Conservation (phyloP, 1,140 invertebrate species). For the Panonychus citri region DNA sequence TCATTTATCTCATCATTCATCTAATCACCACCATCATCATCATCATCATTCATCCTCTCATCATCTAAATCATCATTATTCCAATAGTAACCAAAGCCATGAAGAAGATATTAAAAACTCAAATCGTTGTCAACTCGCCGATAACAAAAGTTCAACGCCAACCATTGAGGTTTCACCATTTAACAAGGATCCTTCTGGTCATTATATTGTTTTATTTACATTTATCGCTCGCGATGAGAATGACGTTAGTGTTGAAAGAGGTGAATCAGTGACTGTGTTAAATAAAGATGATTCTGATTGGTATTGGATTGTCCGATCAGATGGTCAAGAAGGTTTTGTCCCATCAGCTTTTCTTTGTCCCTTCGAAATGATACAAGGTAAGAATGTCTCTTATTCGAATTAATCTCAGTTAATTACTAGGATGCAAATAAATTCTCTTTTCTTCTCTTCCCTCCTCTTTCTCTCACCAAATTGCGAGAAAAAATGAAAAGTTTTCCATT, state of each 20-base stretch:
- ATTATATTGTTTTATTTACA: slow-evolving; percentile 80
- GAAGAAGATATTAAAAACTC: no score
- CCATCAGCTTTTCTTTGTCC: slow-evolving; percentile 84
- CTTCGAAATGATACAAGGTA: slow-evolving; percentile 38
- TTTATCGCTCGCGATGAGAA: slow-evolving; percentile 80
- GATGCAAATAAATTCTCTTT: no score
- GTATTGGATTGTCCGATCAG: slow-evolving; percentile 78
- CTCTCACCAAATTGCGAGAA: no score
- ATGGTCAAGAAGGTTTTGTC: slow-evolving; percentile 83
- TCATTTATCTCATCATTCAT: no score
- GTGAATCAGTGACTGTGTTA: slow-evolving; percentile 77
- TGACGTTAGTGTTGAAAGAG: slow-evolving; percentile 72
- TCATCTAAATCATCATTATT: background rate
- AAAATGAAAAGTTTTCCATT: no score
- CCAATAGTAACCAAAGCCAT: background rate
- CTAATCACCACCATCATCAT: no score
- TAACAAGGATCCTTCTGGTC: slow-evolving; percentile 67
- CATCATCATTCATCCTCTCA: no score
- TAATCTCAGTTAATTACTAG: no score
- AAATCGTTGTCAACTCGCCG: background rate
- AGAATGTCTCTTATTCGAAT: background rate
- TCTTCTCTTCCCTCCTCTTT: no score
- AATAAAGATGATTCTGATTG: slow-evolving; percentile 83
- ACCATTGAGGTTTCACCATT: slow-evolving; percentile 50
- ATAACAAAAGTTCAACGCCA: background rate